phyloP scores from a whole-genome alignment of 2,888 invertebrate genomes.

The Leucoma salicis region DNA sequence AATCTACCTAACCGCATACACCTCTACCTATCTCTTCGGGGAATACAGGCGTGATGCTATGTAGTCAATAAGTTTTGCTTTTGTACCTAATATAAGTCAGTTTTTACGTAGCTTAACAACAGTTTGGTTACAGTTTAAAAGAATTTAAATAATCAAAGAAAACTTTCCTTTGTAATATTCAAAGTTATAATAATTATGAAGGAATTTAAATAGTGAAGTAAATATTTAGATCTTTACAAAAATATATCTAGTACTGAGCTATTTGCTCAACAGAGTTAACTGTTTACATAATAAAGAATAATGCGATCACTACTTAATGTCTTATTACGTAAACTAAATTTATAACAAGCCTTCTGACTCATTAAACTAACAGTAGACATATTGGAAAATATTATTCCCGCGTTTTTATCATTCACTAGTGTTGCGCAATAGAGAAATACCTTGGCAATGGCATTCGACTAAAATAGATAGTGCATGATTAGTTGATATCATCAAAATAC shows the following conservation, averaged over 20 bases:
- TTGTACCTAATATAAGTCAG: no score
- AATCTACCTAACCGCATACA: no score
- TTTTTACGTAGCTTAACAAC: no score
- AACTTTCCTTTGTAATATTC: not conserved
- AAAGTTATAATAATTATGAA: not conserved
- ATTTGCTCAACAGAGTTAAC: not conserved
- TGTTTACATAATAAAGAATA: slow-evolving; percentile 5
- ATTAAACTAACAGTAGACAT: slow-evolving; percentile 32
- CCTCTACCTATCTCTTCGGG: no score
- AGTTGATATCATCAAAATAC: slow-evolving; percentile 28
- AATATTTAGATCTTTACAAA: not conserved
- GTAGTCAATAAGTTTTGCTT: no score
- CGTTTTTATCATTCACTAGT: slow-evolving; percentile 20
- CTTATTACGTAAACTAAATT: slow-evolving; percentile 14
- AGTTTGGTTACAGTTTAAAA: no score
- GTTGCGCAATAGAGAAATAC: slow-evolving; percentile 48
- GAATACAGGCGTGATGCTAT: no score
- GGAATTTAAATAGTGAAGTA: not conserved
- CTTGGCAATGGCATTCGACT: slow-evolving; percentile 66
- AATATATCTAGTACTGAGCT: not conserved
- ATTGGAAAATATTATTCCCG: slow-evolving; percentile 21
- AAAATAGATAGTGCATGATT: slow-evolving; percentile 51
- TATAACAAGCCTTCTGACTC: slow-evolving; percentile 44
- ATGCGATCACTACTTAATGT: slow-evolving; percentile 5
- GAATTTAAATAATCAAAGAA: no score